These are phyloP conservation scores for Clarias batrachus DNA, from an alignment of 2,113 vertebrate genomes.

Conservation along the genomic window DNA sequence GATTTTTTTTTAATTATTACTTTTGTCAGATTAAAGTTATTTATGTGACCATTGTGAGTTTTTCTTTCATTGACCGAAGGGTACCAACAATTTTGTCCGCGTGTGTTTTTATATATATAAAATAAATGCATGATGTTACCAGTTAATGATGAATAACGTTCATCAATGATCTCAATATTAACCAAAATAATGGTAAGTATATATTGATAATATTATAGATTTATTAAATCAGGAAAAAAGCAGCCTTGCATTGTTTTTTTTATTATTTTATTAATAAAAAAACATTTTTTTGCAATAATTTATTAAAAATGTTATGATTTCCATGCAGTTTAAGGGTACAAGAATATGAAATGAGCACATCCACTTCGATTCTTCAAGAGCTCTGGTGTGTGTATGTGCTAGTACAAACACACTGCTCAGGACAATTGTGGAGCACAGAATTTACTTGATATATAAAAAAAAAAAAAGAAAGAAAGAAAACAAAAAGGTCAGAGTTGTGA, in stretches of 20 bases:
- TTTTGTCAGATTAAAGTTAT: no score
- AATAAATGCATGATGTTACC: no score
- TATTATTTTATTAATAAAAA: slow-evolving; percentile 87
- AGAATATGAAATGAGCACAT: slow-evolving; percentile 82
- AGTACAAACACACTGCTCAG: slow-evolving; percentile 75
- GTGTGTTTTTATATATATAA: no score
- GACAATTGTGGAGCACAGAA: slow-evolving; percentile 79
- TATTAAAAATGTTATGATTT: slow-evolving; percentile 83
- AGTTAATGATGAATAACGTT: no score
- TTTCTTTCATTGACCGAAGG: no score
- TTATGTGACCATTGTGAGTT: no score
- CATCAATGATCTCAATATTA: no score
- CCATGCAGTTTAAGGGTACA: slow-evolving; percentile 87
- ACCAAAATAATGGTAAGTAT: no score
- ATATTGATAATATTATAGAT: no score
- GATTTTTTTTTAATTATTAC: no score
- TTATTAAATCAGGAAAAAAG: neutral
- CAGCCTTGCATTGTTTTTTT: slow-evolving; percentile 46
- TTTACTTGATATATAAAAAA: slow-evolving; percentile 77
- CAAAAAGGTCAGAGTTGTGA: slow-evolving; percentile 69
- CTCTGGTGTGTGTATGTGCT: slow-evolving; percentile 48
- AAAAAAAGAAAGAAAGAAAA: slow-evolving; percentile 82
- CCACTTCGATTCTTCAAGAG: slow-evolving; percentile 76
- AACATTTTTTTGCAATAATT: slow-evolving; percentile 83
- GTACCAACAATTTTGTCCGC: no score